Conservation (phyloP, 2,797 vertebrate genomes). For the Notolabrus celidotus region DNA sequence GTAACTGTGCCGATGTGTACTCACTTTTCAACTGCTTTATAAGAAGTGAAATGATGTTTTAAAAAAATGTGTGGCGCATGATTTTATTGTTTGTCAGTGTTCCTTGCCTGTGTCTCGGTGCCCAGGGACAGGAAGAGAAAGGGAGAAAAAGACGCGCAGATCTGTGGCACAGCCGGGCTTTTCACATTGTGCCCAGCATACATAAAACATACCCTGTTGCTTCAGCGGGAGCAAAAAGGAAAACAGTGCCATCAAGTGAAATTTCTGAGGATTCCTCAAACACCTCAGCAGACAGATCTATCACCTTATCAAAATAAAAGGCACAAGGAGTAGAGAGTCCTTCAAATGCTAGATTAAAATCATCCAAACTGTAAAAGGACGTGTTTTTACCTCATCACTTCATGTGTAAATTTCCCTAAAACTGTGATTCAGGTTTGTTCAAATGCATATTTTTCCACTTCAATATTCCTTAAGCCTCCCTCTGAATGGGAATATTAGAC, state of each 20-base stretch:
- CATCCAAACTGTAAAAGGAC: too few relatives aligned
- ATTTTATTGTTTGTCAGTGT: conserved; percentile 65
- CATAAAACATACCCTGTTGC: conserved; percentile 86
- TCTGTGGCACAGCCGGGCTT: conserved; percentile 70
- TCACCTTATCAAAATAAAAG: conserved; percentile 48
- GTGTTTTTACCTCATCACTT: not conserved
- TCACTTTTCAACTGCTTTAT: conserved; percentile 53
- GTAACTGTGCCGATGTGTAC: conserved; percentile 40
- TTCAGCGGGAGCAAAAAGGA: conserved; percentile 90
- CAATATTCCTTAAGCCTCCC: conserved; percentile 22
- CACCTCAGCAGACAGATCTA: conserved; percentile 56
- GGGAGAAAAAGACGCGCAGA: conserved; percentile 38
- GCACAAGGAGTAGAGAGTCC: not conserved
- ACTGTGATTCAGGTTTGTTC: conserved; percentile 14
- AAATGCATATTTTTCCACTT: conserved; percentile 12
- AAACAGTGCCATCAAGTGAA: conserved; percentile 99
- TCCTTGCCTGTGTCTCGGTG: conserved; percentile 49
- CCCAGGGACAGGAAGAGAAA: conserved; percentile 66
- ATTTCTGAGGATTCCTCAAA: conserved; percentile 93
- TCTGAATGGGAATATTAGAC: conserved; percentile 34
- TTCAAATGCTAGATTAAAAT: not conserved
- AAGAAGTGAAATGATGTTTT: conserved; percentile 39
- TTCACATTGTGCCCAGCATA: conserved; percentile 78
- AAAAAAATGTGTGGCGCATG: conserved; percentile 28
- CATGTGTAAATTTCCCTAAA: not conserved